phyloP scores from a whole-genome alignment of 2,113 vertebrate species.

The Urocynchramus pylzowi region DNA sequence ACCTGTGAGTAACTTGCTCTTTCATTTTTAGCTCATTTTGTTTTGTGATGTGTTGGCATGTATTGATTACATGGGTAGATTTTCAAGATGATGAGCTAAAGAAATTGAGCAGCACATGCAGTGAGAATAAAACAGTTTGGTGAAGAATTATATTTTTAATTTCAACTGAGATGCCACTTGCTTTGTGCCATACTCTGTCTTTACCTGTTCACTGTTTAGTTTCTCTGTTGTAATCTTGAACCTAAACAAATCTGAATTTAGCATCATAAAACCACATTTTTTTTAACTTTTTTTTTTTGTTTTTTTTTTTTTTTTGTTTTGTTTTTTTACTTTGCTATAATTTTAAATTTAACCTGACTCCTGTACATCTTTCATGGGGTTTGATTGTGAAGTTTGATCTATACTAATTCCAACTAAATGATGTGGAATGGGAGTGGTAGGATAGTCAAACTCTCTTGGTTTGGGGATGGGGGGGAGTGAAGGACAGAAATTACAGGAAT shows the following conservation, averaged over 20 bases:
- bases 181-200: neutral
- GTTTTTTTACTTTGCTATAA: neutral
- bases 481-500: neutral
- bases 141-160: neutral
- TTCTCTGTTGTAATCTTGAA: neutral
- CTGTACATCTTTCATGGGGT: neutral
- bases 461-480: neutral
- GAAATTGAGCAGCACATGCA: neutral
- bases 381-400: neutral
- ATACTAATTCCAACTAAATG: neutral
- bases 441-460: neutral
- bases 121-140: neutral
- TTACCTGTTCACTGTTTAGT: neutral
- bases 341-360: neutral
- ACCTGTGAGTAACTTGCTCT: constrained; percentile 4
- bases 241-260: neutral
- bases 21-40: constrained; percentile 10
- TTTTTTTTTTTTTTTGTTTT: neutral
- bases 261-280: neutral
- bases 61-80: constrained; percentile 2
- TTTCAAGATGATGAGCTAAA: neutral
- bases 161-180: neutral
- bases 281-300: neutral
- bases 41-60: constrained; percentile 1
- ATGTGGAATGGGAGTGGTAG: neutral